A percentile compares a stretch with the other conserved stretches of the same genome.
These are phyloP conservation scores for Popillia japonica DNA, from an alignment of 1,140 invertebrate species.

Conservation along the genomic window DNA sequence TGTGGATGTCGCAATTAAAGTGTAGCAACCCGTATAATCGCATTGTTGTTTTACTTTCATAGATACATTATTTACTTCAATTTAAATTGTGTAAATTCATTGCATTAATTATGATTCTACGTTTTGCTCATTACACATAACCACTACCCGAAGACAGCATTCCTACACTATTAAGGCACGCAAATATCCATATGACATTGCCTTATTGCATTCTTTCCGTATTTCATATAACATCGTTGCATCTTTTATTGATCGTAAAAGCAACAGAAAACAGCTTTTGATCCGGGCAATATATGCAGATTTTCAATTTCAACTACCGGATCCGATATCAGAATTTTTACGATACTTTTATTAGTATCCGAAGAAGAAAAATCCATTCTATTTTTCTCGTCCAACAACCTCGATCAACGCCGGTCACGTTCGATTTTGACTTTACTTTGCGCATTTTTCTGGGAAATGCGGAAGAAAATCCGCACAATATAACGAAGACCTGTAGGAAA, in stretches of 20 bases:
- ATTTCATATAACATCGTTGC: neutral
- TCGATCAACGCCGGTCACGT: neutral
- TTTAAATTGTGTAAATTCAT: too few relatives aligned
- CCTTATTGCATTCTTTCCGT: neutral
- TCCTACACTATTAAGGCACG: too few relatives aligned
- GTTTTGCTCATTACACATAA: too few relatives aligned
- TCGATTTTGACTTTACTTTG: neutral
- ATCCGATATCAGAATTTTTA: neutral
- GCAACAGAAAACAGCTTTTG: neutral
- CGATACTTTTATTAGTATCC: neutral
- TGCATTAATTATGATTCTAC: too few relatives aligned
- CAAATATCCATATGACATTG: neutral
- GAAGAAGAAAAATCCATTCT: neutral
- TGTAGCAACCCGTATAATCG: too few relatives aligned
- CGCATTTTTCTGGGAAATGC: neutral
- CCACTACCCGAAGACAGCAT: too few relatives aligned
- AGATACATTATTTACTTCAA: too few relatives aligned
- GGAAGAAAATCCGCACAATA: neutral
- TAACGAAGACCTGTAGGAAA: neutral
- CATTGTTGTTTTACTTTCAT: too few relatives aligned
- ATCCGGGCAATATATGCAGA: neutral
- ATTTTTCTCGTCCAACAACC: neutral
- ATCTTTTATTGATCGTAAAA: conserved; percentile 7
- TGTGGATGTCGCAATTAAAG: too few relatives aligned
- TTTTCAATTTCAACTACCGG: neutral